Conservation (phyloP, 2,888 invertebrate genomes). For the Melinaea marsaeus region DNA sequence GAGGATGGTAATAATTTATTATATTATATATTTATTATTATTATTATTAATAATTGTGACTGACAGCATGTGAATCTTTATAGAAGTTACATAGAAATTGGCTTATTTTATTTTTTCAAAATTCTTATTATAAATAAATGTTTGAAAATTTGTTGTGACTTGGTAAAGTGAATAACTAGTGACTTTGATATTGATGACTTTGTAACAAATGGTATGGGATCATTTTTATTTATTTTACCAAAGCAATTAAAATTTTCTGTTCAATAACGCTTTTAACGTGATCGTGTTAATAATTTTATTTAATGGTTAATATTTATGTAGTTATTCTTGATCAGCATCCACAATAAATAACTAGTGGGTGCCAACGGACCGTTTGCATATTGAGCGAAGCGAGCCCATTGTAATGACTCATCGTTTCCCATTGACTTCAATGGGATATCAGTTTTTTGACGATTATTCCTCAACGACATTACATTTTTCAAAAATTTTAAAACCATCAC, state of each 20-base stretch:
- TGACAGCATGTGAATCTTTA: conserved; percentile 71
- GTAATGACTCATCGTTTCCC: too few species aligned
- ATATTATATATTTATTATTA: conserved; percentile 46
- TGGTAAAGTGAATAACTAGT: conserved; percentile 16
- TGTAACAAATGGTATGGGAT: not conserved
- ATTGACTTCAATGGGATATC: too few species aligned
- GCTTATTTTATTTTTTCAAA: conserved; percentile 66
- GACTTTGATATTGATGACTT: not conserved
- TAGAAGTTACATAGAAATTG: conserved; percentile 65
- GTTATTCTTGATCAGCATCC: conserved; percentile 47
- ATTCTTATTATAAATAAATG: conserved; percentile 39
- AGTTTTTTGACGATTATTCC: too few species aligned
- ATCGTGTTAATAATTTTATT: conserved; percentile 67
- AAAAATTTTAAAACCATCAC: too few species aligned
- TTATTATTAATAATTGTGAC: conserved; percentile 66
- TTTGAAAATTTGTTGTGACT: conserved; percentile 10
- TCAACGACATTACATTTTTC: too few species aligned
- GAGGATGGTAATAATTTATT: conserved; percentile 73
- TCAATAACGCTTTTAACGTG: conserved; percentile 65
- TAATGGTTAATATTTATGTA: conserved; percentile 61
- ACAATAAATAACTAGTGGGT: too few species aligned
- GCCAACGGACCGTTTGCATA: too few species aligned
- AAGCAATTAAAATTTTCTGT: conserved; percentile 39
- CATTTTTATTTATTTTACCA: conserved; percentile 44
- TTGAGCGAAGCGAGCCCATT: too few species aligned